Evolutionary conservation across 2,888 invertebrate genomes (phyloP).

Genomic region (Parasteatoda lunata): DNA sequence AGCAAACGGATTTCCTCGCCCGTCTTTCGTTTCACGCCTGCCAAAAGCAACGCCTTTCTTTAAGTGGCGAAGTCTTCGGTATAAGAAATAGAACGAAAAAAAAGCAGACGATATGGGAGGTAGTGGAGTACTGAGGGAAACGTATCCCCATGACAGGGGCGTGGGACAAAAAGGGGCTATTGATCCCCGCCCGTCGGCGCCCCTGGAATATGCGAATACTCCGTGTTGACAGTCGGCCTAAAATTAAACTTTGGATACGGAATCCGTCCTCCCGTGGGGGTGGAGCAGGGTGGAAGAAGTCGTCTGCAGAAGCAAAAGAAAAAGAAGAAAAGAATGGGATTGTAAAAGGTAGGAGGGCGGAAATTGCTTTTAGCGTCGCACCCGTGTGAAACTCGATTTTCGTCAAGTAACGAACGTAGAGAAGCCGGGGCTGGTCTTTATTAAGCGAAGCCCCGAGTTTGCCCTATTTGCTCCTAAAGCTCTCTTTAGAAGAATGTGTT

Average conservation of each 20-base stretch:
- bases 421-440: constrained; percentile 52
- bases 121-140: constrained; percentile 3
- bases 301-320: constrained; percentile 17
- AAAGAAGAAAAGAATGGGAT: constrained; percentile 58
- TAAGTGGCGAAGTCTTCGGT: constrained; percentile 53
- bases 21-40: constrained; percentile 66
- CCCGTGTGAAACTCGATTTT: constrained; percentile 68
- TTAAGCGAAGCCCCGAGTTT: constrained; percentile 61
- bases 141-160: constrained; percentile 64
- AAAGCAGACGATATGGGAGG: neutral
- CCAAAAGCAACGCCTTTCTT: constrained; percentile 64
- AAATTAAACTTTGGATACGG: constrained; percentile 68
- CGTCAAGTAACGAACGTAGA: constrained; percentile 62
- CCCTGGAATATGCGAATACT: constrained; percentile 62
- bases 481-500: constrained; percentile 58
- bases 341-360: constrained; percentile 67
- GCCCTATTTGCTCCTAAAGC: constrained; percentile 66
- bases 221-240: constrained; percentile 67
- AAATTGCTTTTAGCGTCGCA: constrained; percentile 68
- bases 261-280: constrained; percentile 50
- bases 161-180: constrained; percentile 58
- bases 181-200: constrained; percentile 51
- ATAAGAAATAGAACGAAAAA: neutral
- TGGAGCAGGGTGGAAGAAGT: neutral
- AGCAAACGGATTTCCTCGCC: constrained; percentile 59